Percentiles rank a stretch among this genome's conserved stretches.
phyloP scores from a whole-genome alignment of 2,113 vertebrate genomes.

The Pithys albifrons region DNA sequence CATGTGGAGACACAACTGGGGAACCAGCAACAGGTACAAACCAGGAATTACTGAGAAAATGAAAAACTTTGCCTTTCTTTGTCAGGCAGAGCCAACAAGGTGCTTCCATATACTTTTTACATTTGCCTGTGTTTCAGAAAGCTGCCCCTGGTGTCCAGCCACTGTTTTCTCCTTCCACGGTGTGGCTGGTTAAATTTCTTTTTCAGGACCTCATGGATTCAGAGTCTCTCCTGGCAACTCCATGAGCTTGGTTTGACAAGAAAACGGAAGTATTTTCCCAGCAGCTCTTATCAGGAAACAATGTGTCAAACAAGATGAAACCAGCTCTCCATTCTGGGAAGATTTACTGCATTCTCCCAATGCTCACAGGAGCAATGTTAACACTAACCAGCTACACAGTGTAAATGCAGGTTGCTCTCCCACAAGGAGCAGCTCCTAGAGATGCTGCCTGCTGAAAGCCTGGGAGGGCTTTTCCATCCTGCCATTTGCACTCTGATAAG shows the following conservation, averaged over 20 bases:
- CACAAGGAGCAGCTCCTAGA: slow-evolving; percentile 3
- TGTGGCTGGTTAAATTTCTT: not conserved
- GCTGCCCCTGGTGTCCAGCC: not conserved
- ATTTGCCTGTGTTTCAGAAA: not conserved
- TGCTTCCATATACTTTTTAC: not conserved
- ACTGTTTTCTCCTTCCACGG: not conserved
- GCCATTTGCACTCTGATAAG: not conserved
- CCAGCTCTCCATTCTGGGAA: slow-evolving; percentile 41
- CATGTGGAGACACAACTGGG: not conserved
- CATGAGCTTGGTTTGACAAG: slow-evolving; percentile 37
- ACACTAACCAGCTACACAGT: slow-evolving; percentile 32
- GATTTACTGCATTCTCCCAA: slow-evolving; percentile 61
- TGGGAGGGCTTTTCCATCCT: not conserved
- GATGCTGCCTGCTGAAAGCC: not conserved
- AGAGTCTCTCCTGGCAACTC: slow-evolving; percentile 40
- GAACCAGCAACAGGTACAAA: not conserved
- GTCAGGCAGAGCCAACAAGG: not conserved
- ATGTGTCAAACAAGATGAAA: slow-evolving; percentile 71
- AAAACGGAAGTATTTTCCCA: slow-evolving; percentile 68
- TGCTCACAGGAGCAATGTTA: slow-evolving; percentile 56
- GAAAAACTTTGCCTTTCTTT: not conserved
- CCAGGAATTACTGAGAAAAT: not conserved
- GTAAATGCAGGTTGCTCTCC: not conserved
- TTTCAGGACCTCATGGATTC: slow-evolving; percentile 19
- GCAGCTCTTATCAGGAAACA: slow-evolving; percentile 72